Evolutionary conservation across 2,888 invertebrate species (phyloP), one percentile per base, ranked within the genome.

Genomic region (Athetis lepigone): DNA sequence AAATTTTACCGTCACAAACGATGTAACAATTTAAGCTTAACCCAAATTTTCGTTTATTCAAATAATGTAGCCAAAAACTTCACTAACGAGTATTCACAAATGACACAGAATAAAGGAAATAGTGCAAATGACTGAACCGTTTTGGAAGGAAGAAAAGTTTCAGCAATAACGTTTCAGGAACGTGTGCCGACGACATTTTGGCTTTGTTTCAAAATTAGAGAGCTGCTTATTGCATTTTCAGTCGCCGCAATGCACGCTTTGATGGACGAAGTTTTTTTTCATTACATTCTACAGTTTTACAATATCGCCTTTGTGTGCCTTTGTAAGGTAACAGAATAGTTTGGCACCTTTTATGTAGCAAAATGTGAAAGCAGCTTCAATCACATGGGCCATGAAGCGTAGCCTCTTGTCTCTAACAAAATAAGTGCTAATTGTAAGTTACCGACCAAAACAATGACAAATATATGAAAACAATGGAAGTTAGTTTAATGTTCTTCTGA

Each of bases 171-270:
- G 47, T 60, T 47, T 45, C n/a, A 19, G 51, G 29, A 58, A 57
- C 51, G 67, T 51, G 65, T 64, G 68, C 57, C 5, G 64, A 3
- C 46, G 40, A 65, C 69, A 21, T 70, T 81, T 83, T 80, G 78
- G 79, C 77, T 75, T 68, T 72, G 76, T 78, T 81, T 82, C 82
- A 81, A 74, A 77, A 72, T 75, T 73, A 76, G 61, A 75, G 56
- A 42, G 61, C 51, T 51, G 51, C 63, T 76, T 75, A 76, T 78
- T 80, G 75, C 65, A 51, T 58, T 74, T 70, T 70, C 60, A 57
- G 69, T 67, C 43, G 61, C 68, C 64, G 64, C 68, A 71, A 51
- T 65, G 62, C 65, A 67, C 45, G 36, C 37, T 59, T 45, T 36
- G 52, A 63, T 49, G 45, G 47, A 11, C 0, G 7, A 54, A 42